Evolutionary conservation across 2,113 vertebrate genomes (phyloP).

Genomic region (Otocyon megalotis): DNA sequence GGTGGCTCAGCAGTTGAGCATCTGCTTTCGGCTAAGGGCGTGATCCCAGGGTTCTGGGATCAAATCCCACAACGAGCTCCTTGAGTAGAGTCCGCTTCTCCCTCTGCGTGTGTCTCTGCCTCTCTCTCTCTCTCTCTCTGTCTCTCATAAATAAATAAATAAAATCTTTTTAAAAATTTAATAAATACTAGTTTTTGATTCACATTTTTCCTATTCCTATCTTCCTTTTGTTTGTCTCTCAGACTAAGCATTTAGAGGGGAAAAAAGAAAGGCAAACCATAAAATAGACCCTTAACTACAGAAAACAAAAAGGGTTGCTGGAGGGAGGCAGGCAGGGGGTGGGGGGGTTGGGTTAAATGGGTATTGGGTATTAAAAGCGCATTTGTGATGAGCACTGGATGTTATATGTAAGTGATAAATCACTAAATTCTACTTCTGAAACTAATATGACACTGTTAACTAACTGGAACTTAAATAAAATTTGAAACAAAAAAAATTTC

Average conservation of each 20-base stretch:
- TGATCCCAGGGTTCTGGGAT: too few relatives aligned
- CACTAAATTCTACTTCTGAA: background rate
- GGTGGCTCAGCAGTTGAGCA: too few relatives aligned
- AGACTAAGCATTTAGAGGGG: background rate
- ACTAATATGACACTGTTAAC: background rate
- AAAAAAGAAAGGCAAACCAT: background rate
- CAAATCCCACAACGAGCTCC: too few relatives aligned
- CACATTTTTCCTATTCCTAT: background rate
- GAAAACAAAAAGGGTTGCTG: background rate
- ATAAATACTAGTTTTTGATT: background rate
- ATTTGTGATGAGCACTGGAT: background rate
- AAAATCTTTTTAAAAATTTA: background rate
- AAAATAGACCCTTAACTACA: background rate
- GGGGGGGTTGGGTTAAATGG: too few relatives aligned
- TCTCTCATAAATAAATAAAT: too few relatives aligned
- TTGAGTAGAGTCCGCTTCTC: too few relatives aligned
- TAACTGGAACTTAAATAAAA: background rate
- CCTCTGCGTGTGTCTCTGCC: too few relatives aligned
- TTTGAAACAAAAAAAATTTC: background rate
- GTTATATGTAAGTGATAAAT: background rate
- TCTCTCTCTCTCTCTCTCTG: too few relatives aligned
- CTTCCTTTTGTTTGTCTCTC: conserved; percentile 33
- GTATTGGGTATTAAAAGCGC: background rate
- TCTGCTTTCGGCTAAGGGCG: too few relatives aligned
- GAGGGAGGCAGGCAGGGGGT: background rate